Conservation (phyloP, 2,888 invertebrate species). For the Synanthedon andrenaeformis region DNA sequence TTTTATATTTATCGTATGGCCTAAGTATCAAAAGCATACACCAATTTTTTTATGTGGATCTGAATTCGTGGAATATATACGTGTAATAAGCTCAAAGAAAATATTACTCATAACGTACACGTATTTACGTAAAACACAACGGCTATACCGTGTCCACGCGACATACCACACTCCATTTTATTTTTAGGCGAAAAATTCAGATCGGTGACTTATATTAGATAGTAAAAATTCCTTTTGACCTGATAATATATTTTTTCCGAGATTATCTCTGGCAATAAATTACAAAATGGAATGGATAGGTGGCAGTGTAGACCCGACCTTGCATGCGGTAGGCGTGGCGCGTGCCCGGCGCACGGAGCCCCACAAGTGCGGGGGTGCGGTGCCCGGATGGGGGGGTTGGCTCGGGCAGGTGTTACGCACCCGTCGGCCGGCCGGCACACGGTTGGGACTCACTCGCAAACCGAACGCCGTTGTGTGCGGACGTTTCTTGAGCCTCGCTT, state of each 20-base stretch:
- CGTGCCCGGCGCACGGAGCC: slow-evolving; percentile 39
- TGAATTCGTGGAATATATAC: too few relatives aligned
- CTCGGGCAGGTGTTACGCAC: slow-evolving; percentile 45
- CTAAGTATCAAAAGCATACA: too few relatives aligned
- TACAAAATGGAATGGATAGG: slow-evolving; percentile 5
- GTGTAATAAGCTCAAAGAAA: too few relatives aligned
- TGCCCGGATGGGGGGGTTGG: slow-evolving; percentile 23
- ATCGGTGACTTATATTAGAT: too few relatives aligned
- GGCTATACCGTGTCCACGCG: too few relatives aligned
- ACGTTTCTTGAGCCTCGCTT: neutral
- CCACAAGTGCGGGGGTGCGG: slow-evolving; percentile 48
- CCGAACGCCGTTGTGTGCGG: slow-evolving; percentile 20
- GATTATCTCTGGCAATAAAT: slow-evolving; percentile 11
- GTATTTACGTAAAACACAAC: too few relatives aligned
- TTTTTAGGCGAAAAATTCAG: too few relatives aligned
- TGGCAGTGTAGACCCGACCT: slow-evolving; percentile 8
- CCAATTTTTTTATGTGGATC: too few relatives aligned
- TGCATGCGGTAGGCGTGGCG: slow-evolving; percentile 36
- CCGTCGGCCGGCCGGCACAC: slow-evolving; percentile 18
- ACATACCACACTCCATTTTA: too few relatives aligned
- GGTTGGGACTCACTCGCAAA: slow-evolving; percentile 31
- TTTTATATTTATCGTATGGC: too few relatives aligned
- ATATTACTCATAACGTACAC: too few relatives aligned
- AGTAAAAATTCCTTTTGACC: too few relatives aligned
- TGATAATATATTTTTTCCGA: neutral